A percentile compares a stretch with the other conserved stretches of the same genome.
phyloP scores from a whole-genome alignment of 2,888 invertebrate genomes.

The Pherbina coryleti region DNA sequence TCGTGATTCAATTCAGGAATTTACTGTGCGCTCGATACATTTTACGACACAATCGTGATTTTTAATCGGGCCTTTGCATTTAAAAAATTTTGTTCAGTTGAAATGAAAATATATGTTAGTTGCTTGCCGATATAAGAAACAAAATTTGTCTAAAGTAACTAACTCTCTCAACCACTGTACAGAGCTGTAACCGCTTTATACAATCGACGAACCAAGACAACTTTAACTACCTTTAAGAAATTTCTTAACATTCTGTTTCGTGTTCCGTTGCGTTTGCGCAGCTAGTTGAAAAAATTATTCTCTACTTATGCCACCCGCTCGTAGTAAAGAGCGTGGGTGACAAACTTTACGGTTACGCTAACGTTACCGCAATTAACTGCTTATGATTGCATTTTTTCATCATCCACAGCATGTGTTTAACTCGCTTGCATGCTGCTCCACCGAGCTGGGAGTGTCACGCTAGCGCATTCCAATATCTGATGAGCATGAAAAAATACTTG shows the following conservation, averaged over 20 bases:
- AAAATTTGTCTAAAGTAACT: no score
- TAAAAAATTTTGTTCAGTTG: no score
- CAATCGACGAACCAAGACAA: constrained; percentile 2
- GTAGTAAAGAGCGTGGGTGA: not conserved
- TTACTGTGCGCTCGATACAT: no score
- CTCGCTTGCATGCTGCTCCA: not conserved
- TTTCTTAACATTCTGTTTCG: not conserved
- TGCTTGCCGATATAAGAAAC: no score
- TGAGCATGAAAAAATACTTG: no score
- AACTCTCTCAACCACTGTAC: no score
- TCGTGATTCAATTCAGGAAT: no score
- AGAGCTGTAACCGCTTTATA: not conserved
- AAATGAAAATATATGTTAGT: no score
- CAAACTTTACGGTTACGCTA: constrained; percentile 10
- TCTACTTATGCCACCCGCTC: not conserved
- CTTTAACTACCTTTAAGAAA: not conserved
- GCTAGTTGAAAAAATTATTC: not conserved
- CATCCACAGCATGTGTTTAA: not conserved
- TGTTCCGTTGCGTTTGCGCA: constrained; percentile 6
- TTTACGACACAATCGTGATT: no score
- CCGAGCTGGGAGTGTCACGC: not conserved
- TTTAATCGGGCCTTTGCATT: no score
- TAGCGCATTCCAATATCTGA: no score
- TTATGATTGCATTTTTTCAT: not conserved
- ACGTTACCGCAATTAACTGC: constrained; percentile 14